Conservation (phyloP, 2,888 invertebrate species). For the Prionchulus punctatus region DNA sequence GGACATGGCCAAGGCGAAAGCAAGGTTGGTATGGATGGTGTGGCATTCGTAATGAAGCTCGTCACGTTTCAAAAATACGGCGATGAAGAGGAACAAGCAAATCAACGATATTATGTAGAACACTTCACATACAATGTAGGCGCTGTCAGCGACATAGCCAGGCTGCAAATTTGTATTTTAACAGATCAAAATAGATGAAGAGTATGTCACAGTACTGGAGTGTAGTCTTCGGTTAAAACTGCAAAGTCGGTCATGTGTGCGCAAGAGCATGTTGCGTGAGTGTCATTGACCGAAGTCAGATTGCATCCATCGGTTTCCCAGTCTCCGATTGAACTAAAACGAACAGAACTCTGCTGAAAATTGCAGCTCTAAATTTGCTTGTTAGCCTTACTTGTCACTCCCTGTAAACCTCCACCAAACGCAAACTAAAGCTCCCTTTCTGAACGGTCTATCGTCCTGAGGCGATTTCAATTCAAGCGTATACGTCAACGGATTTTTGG, state of each 20-base stretch:
- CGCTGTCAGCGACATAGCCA: background rate
- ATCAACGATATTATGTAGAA: conserved; percentile 11
- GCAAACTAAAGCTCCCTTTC: conserved; percentile 11
- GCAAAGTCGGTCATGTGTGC: conserved; percentile 13
- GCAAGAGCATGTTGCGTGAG: conserved; percentile 13
- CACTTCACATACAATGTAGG: conserved; percentile 9
- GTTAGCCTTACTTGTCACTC: background rate
- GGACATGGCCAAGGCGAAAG: conserved; percentile 13
- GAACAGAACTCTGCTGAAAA: too few relatives aligned
- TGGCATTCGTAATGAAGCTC: conserved; percentile 14
- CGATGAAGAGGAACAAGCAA: conserved; percentile 14
- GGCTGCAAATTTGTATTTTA: background rate
- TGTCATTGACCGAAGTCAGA: conserved; percentile 10
- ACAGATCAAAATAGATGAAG: background rate
- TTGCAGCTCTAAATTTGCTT: too few relatives aligned
- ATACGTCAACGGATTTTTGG: background rate
- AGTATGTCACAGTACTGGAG: conserved; percentile 4
- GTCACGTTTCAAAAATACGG: conserved; percentile 9
- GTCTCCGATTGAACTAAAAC: conserved; percentile 2
- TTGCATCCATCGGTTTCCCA: conserved; percentile 13
- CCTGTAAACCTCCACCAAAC: conserved; percentile 4
- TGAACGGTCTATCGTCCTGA: conserved; percentile 2
- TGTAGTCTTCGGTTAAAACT: conserved; percentile 12
- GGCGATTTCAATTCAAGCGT: background rate
- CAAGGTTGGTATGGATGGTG: conserved; percentile 14